Percentiles rank a stretch among this genome's conserved stretches.
Conservation (phyloP, 2,113 vertebrate genomes). For the Chlamydotis undulata region DNA sequence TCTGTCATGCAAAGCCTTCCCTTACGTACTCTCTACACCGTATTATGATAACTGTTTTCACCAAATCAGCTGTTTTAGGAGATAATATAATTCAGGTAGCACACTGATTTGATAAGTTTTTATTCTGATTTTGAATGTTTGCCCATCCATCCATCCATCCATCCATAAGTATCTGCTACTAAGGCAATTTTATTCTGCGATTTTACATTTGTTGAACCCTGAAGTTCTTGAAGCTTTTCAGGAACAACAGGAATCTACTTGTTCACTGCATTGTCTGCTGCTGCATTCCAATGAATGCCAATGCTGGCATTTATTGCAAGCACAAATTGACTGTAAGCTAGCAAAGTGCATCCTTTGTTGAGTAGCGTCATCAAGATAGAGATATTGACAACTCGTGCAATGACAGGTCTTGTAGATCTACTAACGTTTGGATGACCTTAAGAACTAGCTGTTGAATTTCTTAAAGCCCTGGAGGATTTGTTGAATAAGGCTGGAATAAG, state of each 20-base stretch:
- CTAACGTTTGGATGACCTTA: not conserved
- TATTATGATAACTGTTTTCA: not conserved
- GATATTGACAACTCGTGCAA: not conserved
- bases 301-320: not conserved
- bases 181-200: not conserved
- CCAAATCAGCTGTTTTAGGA: not conserved
- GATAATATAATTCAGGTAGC: not conserved
- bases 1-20: not conserved
- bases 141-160: not conserved
- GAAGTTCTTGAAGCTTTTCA: not conserved
- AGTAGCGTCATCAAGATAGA: not conserved
- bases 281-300: not conserved
- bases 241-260: not conserved
- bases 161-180: not conserved
- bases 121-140: not conserved
- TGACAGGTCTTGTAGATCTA: not conserved
- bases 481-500: not conserved
- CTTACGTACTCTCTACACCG: not conserved
- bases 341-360: not conserved
- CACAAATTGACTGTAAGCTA: not conserved
- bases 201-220: not conserved
- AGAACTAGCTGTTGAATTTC: not conserved
- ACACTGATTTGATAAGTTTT: not conserved
- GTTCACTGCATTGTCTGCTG: not conserved
- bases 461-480: not conserved